Percentiles rank a stretch among this genome's conserved stretches.
Conservation (phyloP, 2,888 invertebrate genomes). For the Sesia apiformis region DNA sequence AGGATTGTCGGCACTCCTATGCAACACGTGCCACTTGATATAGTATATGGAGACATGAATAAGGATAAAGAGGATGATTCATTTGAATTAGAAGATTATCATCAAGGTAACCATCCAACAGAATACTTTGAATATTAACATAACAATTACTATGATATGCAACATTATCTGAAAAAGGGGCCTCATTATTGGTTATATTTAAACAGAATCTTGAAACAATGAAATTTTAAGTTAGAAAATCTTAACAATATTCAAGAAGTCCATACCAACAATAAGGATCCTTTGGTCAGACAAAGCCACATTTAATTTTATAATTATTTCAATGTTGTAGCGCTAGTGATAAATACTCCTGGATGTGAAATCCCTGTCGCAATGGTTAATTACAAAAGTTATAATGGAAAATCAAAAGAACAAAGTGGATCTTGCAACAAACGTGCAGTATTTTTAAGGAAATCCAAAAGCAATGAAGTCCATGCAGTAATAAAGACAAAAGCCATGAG, state of each 20-base stretch:
- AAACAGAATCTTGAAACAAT: too few relatives aligned
- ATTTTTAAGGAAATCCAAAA: conserved; percentile 33
- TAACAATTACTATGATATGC: too few relatives aligned
- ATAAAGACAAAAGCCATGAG: conserved; percentile 32
- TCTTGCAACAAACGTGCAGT: conserved; percentile 46
- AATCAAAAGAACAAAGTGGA: conserved; percentile 2
- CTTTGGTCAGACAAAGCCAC: too few relatives aligned
- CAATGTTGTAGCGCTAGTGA: conserved; percentile 28
- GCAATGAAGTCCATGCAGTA: conserved; percentile 27
- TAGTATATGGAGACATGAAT: conserved; percentile 23
- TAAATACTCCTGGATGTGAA: conserved; percentile 46
- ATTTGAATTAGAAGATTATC: conserved; percentile 24
- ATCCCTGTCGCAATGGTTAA: conserved; percentile 37
- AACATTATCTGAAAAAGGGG: too few relatives aligned
- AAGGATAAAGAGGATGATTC: conserved; percentile 21
- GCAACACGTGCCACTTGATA: conserved; percentile 30
- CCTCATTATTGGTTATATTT: too few relatives aligned
- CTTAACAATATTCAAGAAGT: too few relatives aligned
- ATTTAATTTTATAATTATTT: too few relatives aligned
- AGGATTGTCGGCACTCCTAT: conserved; percentile 20
- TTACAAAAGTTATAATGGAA: conserved; percentile 17
- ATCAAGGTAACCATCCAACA: conserved; percentile 19
- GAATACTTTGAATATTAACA: too few relatives aligned
- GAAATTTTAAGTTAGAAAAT: too few relatives aligned
- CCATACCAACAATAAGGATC: too few relatives aligned